Evolutionary conservation across 2,797 vertebrate species (phyloP).

Genomic region (Myiotriccus ornatus): DNA sequence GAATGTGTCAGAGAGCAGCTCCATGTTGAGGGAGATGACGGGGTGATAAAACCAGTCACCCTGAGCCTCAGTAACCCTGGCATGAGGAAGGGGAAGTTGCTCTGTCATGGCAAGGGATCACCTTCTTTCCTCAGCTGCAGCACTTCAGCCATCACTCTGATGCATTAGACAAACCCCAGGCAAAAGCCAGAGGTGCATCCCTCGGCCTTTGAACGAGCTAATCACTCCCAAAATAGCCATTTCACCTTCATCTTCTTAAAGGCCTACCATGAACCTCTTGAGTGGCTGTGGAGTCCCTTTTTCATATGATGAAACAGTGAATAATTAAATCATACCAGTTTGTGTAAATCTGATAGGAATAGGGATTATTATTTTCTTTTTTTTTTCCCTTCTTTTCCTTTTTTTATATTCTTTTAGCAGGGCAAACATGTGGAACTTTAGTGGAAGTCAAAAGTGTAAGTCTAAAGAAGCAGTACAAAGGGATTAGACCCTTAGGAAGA

Average conservation of each 20-base stretch:
- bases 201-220: background rate
- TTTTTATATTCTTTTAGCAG: background rate
- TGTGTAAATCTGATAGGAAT: background rate
- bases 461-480: constrained; percentile 8
- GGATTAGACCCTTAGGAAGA: constrained; percentile 57
- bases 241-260: constrained; percentile 9
- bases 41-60: background rate
- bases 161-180: background rate
- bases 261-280: background rate
- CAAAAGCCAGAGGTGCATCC: background rate
- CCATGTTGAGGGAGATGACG: background rate
- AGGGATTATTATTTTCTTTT: background rate
- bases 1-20: background rate
- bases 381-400: background rate
- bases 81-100: background rate
- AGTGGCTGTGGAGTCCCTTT: background rate
- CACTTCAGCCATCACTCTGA: rapidly evolving
- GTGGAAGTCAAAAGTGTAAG: constrained; percentile 1
- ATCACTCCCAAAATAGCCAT: constrained; percentile 14
- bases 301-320: background rate
- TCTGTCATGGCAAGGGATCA: background rate
- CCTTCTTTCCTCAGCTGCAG: background rate
- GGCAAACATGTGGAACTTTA: background rate
- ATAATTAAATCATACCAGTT: constrained; percentile 1
- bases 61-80: background rate